Base-by-base conservation (phyloP, 2,888 invertebrate genomes). In the Morpho deidamia region DNA sequence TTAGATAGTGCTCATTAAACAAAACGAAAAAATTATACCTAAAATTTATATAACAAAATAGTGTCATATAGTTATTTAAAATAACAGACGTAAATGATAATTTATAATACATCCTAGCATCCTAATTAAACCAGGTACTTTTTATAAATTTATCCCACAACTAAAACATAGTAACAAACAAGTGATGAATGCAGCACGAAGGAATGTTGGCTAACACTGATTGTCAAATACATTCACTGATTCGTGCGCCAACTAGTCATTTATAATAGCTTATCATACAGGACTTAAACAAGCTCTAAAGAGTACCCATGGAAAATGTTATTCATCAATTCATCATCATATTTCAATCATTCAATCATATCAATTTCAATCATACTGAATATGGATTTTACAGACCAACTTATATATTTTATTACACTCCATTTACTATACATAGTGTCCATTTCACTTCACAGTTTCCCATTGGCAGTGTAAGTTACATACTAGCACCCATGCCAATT, bases 41-140 rank as follows among this genome's bases (percentile, higher is more conserved):
- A 84, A 84, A 87, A 87, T 89, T 88, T 89, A 89, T 86, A 85
- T 86, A 88, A 88, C 88, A 89, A 89, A 89, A 88, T 88, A 88
- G 80, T 87, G 87, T 89, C 88, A 83, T 87, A 87, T 83, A 82
- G 86, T 87, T 86, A 87, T 87, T 89, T 76, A 84, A 88, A 88
- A 86, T 87, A 89, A 89, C 88, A 85, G 84, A 87, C 83, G 73
- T 87, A 88, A 88, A 87, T 83, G 83, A 88, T 86, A 88, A 84
- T 85, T 87, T 85, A 80, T 73, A 82, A 83, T 87, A 88, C 81
- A 87, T 83, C 88, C 88, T 90, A 89, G 88, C 86, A 85, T 82
- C 81, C 83, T 89, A 89, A 87, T 78, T 85, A 88, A 89, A 86
- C 86, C 90, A 90, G 90, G 90, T 90, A 90, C 90, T 83, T 85